Conservation (phyloP, 2,797 vertebrate genomes). For the Artibeus lituratus region DNA sequence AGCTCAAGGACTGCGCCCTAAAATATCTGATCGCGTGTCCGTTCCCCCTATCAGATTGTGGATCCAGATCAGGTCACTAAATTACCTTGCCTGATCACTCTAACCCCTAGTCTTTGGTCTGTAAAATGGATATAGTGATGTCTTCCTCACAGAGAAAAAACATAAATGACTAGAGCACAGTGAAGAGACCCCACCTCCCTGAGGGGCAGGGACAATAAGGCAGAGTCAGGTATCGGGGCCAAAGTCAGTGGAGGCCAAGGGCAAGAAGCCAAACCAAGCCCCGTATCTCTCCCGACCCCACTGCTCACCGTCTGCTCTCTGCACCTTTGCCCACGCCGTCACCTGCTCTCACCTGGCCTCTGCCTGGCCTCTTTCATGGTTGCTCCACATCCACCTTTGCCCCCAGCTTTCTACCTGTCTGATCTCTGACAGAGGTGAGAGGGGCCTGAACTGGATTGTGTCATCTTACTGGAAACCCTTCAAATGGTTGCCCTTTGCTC, state of each 20-base stretch:
- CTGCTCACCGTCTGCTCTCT: background rate
- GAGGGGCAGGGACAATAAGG: background rate
- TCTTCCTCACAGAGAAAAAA: background rate
- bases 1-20: background rate
- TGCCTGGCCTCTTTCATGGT: background rate
- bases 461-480: background rate
- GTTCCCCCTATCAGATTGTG: background rate
- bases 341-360: background rate
- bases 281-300: accelerated
- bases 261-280: background rate
- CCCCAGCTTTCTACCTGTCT: background rate
- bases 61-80: background rate
- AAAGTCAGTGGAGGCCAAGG: background rate
- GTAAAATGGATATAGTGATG: background rate
- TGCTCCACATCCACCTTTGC: background rate
- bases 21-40: background rate
- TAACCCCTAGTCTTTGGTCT: background rate
- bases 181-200: background rate
- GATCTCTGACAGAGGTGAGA: background rate
- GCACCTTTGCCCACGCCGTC: background rate
- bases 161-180: background rate
- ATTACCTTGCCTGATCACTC: too few species aligned
- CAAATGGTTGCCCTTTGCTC: background rate
- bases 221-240: too few species aligned
- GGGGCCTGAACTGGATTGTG: background rate